Evolutionary conservation across 2,113 vertebrate species (phyloP), one percentile per base, ranked within the genome.

Genomic region (Protobothrops mucrosquamatus): DNA sequence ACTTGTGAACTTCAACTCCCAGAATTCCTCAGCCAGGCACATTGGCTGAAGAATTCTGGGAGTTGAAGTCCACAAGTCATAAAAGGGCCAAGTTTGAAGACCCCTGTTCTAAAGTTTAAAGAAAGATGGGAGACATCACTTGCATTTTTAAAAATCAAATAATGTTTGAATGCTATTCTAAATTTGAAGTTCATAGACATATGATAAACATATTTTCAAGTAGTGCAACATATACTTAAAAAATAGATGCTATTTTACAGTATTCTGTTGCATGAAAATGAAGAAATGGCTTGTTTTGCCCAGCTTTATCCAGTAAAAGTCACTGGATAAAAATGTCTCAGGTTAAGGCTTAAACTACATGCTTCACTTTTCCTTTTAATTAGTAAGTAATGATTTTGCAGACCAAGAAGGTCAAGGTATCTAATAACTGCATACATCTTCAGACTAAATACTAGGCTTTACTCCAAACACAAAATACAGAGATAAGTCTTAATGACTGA

Each of bases 331-430:
- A n/a, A 55, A 93, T 90, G 43, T 34, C 81, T n/a, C 52, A 61
- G 29, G 55, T 85, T 55, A 22, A 85, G 61, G 4, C 55, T 86
- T 86, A 48, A 93, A 85, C 55, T 34, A 89, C 29, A 52, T 61
- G 2, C 46, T 64, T 86, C 29, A 90, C 55, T 86, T 93, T 93
- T 89, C 52, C 92, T 64, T 90, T 85, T 85, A 90, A 93, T 93
- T 59, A 86, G 88, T 86, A 57, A 90, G 85, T 93, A 90, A 93
- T 90, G 74, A 64, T 81, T 93, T 87, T 64, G 46, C 11, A 54
- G 74, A 59, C 55, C 59, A 86, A 61, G 55, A 61, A 57, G 88
- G 46, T 93, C 46, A 86, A 43, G 46, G 8, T 86, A 86, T 87
- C 29, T 85, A 86, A 61, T 39, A 57, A 86, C 2, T 52, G 26